Evolutionary conservation across 2,797 vertebrate genomes (phyloP).

Genomic region (Pelodytes ibericus): DNA sequence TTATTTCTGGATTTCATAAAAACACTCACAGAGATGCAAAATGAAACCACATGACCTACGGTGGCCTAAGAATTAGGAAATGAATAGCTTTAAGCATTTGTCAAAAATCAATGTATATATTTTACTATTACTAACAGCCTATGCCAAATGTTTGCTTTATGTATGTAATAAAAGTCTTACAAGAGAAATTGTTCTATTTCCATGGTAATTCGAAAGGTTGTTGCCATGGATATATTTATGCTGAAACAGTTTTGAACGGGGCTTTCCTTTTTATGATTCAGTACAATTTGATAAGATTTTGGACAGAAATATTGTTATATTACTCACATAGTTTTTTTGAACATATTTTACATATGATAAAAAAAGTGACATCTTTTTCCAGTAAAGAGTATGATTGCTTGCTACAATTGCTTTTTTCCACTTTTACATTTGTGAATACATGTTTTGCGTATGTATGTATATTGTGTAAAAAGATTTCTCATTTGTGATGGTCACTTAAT

Average conservation of each 20-base stretch:
- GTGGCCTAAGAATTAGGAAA: background rate
- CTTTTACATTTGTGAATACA: background rate
- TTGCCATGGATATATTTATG: slow-evolving; percentile 76
- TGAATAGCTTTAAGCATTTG: slow-evolving; percentile 25
- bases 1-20: too few relatives aligned
- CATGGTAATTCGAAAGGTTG: slow-evolving; percentile 72
- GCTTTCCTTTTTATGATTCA: slow-evolving; percentile 61
- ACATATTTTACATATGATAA: slow-evolving; percentile 4
- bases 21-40: background rate
- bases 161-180: slow-evolving; percentile 69
- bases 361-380: background rate
- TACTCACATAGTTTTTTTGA: slow-evolving; percentile 6
- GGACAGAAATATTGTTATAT: slow-evolving; percentile 24
- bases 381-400: slow-evolving; percentile 22
- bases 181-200: slow-evolving; percentile 71
- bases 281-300: slow-evolving; percentile 59
- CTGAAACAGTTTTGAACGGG: slow-evolving; percentile 66
- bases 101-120: slow-evolving; percentile 51
- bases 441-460: background rate
- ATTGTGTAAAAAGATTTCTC: too few relatives aligned
- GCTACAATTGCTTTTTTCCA: background rate
- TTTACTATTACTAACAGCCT: slow-evolving; percentile 62
- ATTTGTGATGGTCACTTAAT: too few relatives aligned
- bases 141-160: slow-evolving; percentile 68
- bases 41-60: background rate